A percentile compares a stretch with the other conserved stretches of the same genome.
phyloP scores from a whole-genome alignment of 2,113 vertebrate genomes.

The Seriola aureovittata region DNA sequence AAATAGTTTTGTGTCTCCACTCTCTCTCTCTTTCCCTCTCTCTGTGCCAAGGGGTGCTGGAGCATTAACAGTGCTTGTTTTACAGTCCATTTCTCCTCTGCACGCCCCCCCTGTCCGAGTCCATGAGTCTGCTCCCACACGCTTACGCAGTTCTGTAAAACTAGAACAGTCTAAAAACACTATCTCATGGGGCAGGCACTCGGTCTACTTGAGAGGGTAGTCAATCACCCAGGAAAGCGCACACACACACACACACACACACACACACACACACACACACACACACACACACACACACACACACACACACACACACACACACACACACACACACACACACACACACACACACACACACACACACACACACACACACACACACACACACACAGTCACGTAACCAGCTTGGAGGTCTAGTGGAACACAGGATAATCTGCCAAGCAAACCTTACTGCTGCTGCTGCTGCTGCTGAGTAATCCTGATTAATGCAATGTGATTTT shows the following conservation, averaged over 20 bases:
- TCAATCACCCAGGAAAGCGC: conserved; percentile 47
- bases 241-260: conserved; percentile 27
- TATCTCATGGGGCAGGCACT: conserved; percentile 67
- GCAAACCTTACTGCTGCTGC: conserved; percentile 47
- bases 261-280: conserved; percentile 26
- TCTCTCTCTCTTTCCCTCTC: conserved; percentile 6
- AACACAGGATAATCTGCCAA: conserved; percentile 60
- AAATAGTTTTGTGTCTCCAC: conserved; percentile 18
- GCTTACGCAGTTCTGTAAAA: conserved; percentile 53
- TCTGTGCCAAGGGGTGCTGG: conserved; percentile 42
- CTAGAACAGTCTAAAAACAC: conserved; percentile 73
- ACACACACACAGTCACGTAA: conserved; percentile 52
- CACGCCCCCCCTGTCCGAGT: conserved; percentile 29
- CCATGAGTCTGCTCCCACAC: conserved; percentile 54
- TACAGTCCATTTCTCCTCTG: conserved; percentile 66
- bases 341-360: conserved; percentile 26
- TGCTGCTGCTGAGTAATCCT: conserved; percentile 67
- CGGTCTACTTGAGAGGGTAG: conserved; percentile 59
- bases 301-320: conserved; percentile 33
- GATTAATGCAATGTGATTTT: conserved; percentile 63
- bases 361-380: conserved; percentile 21
- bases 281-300: conserved; percentile 34
- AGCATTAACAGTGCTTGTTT: conserved; percentile 60
- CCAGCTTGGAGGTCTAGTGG: conserved; percentile 34
- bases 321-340: conserved; percentile 20